Conservation (phyloP, 2,797 vertebrate genomes). For the Danio tinwini region DNA sequence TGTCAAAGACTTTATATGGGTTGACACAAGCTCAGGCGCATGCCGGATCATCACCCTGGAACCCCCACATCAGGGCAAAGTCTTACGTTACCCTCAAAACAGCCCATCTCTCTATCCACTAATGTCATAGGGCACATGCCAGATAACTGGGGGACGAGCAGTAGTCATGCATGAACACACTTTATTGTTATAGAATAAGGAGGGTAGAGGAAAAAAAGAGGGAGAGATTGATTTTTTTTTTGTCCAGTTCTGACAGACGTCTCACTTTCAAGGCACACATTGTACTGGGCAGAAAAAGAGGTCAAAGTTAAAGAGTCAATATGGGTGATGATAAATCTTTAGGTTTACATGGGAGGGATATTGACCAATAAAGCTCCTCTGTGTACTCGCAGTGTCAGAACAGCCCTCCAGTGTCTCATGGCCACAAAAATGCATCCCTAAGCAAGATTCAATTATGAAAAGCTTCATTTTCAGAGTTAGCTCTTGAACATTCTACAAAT, state of each 20-base stretch:
- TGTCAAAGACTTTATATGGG: slow-evolving; percentile 50
- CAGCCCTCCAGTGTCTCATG: neutral
- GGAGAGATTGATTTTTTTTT: slow-evolving; percentile 36
- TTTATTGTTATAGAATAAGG: slow-evolving; percentile 30
- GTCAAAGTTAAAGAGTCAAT: slow-evolving; percentile 50
- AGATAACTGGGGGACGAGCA: slow-evolving; percentile 4
- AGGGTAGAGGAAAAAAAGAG: neutral
- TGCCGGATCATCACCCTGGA: slow-evolving; percentile 71
- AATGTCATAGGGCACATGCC: slow-evolving; percentile 69
- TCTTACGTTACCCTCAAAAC: slow-evolving; percentile 54
- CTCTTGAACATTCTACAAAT: neutral
- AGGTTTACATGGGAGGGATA: slow-evolving; percentile 44
- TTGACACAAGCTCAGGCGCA: slow-evolving; percentile 66
- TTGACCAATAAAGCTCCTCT: slow-evolving; percentile 51
- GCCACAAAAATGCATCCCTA: neutral
- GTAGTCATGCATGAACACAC: slow-evolving; percentile 37
- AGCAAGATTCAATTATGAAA: neutral
- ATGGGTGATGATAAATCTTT: slow-evolving; percentile 56
- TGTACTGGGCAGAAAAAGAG: slow-evolving; percentile 41
- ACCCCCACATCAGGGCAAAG: slow-evolving; percentile 46
- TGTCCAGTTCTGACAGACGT: neutral
- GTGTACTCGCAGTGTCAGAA: slow-evolving; percentile 24
- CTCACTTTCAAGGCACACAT: slow-evolving; percentile 42
- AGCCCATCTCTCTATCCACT: slow-evolving; percentile 29
- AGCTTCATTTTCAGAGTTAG: neutral